Evolutionary conservation across 1,140 invertebrate genomes (phyloP), one percentile per base, ranked within the genome.

Genomic region (Drosophila kanapiae): DNA sequence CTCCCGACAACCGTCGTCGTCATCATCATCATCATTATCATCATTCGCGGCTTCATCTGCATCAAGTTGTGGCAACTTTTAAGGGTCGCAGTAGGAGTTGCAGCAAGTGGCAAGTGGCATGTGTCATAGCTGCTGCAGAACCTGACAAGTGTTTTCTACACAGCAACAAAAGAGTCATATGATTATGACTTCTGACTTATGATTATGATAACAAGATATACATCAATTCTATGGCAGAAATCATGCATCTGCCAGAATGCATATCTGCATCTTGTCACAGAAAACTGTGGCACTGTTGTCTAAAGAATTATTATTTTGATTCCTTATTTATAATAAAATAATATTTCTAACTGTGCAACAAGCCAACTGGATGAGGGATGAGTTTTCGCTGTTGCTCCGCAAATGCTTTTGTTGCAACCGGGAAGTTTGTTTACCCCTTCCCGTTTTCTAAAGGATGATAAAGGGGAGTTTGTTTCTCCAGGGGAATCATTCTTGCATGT

Each of bases 51-150:
- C 69, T 72, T 54, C 79, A 71, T 80, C 78, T 78, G 65, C 75
- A 78, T 63, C 76, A 62, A 64, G 67, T 70, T 56, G 64, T 81
- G 79, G 54, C 60, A 77, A 77, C 42, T 77, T 77, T 77, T 69
- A 77, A 77, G 75, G 75, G 74, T 77, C 63, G 74, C 54, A 77
- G 61, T n/a, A 53, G 45, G 56, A 48, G 47, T 40, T 56, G 38
- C 51, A 37, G 38, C 48, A 67, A 76, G 67, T 70, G 67, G 62
- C 49, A 76, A 77, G 47, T 54, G 76, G 59, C 74, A 70, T 70
- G 64, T 78, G 75, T 78, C 75, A 71, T 68, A 38, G 60, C 68
- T 59, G 67, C 65, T 53, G 53, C 69, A 51, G 48, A 29, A 60
- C 29, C 67, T 72, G 67, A 72, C 69, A 72, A 72, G 69, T 59